These are phyloP conservation scores for Chrysaora quinquecirrha DNA, from an alignment of 30 jellyfish, hydroid and myxozoan species.

Conservation along the genomic window DNA sequence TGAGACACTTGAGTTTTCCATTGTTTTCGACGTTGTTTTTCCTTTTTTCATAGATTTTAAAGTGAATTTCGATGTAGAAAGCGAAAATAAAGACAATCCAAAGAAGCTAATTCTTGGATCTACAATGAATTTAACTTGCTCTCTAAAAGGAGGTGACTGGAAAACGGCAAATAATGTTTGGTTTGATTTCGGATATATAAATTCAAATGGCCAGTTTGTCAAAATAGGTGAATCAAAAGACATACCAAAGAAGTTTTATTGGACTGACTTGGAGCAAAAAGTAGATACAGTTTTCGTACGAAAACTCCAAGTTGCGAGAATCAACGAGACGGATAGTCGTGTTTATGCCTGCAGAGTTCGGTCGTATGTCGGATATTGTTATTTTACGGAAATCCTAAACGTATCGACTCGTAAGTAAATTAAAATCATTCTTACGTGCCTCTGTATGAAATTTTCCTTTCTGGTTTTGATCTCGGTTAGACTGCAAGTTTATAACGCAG, in stretches of 20 bases:
- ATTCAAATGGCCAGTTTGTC: not conserved
- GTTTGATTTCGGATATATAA: not conserved
- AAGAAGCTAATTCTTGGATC: not conserved
- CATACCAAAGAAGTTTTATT: not conserved
- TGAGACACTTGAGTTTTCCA: too few relatives aligned
- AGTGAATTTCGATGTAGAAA: not conserved
- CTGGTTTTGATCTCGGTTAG: not conserved
- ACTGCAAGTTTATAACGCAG: too few relatives aligned
- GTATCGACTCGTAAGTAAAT: not conserved
- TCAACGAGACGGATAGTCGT: not conserved
- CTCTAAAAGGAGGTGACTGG: not conserved
- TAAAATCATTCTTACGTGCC: not conserved
- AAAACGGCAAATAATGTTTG: not conserved
- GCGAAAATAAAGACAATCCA: not conserved
- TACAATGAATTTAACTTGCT: not conserved
- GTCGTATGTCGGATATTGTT: not conserved
- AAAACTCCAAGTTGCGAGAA: not conserved
- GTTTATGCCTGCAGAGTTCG: not conserved
- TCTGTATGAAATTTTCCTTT: not conserved
- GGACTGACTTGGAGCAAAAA: not conserved
- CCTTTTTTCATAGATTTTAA: not conserved
- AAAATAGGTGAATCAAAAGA: not conserved
- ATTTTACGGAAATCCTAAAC: not conserved
- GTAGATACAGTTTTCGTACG: not conserved
- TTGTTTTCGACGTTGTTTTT: too few relatives aligned